Base-by-base conservation (phyloP, 2,888 invertebrate species). In the Leptinotarsa juncta region DNA sequence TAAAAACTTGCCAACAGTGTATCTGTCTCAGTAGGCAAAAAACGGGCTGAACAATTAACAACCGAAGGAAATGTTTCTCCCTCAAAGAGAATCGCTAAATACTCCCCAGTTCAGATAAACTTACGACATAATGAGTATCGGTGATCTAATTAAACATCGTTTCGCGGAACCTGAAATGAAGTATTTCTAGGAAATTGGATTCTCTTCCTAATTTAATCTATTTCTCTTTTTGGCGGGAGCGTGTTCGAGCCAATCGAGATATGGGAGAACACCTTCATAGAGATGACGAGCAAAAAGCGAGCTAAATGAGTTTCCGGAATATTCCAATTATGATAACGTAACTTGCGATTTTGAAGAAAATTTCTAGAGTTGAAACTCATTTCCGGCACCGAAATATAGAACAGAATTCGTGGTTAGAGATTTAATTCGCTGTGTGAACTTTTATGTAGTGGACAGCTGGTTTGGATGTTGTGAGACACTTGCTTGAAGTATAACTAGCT, bases 141-240 rank as follows among this genome's bases (percentile, higher is more conserved):
- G 57, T 48, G 69, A 57, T 69, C 69, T 69, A 53, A 57, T 69
- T 69, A 57, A 69, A 68, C 42, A 14, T n/a, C 55, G 48, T 68
- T 67, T 55, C 42, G 32, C 68, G 23, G 55, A 48, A 68, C 57
- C 57, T 69, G 57, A 69, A 69, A 20, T 69, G 69, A 69, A 60
- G 69, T 57, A 69, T 69, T 69, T 48, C 48, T 32, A 69, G 69
- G 69, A 69, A 69, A 69, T 69, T 69, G 57, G 57, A 69, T 57
- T 69, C 57, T 42, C 69, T 69, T 50, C 48, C 57, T 57, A 48
- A 57, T 57, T 57, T 48, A 48, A 69, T 57, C 53, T 55, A 68
- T 55, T 55, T 51, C 55, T 57, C 15, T 55, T 53, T 55, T 53
- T 42, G 62, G n/a, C n/a, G n/a, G 62, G 62, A 32, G 62, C 42